Evolutionary conservation across 2,797 vertebrate species (phyloP).

Genomic region (Limosa lapponica): DNA sequence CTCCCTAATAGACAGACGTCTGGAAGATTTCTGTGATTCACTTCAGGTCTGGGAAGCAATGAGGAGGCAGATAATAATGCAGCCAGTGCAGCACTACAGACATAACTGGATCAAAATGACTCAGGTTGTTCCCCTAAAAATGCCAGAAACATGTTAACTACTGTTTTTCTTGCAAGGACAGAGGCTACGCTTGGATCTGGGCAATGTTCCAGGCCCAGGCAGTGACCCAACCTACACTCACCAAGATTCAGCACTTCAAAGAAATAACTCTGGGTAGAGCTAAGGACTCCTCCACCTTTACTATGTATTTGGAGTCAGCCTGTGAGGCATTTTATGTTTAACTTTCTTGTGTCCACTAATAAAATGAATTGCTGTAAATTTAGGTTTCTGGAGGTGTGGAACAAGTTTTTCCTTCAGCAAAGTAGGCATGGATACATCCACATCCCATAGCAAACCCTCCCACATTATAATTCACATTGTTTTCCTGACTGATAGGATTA

Average conservation of each 20-base stretch:
- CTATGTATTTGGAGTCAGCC: neutral
- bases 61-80: neutral
- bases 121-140: neutral
- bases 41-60: neutral
- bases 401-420: neutral
- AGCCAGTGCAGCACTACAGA: neutral
- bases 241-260: slow-evolving; percentile 4
- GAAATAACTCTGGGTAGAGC: neutral
- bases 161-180: neutral
- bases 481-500: neutral
- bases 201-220: neutral
- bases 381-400: neutral
- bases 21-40: neutral
- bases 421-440: neutral
- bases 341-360: neutral
- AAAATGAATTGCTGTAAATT: neutral
- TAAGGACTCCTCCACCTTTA: neutral
- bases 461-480: neutral
- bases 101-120: neutral
- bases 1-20: neutral
- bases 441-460: neutral
- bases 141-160: neutral
- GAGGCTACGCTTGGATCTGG: neutral
- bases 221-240: neutral
- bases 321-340: neutral